Evolutionary conservation across 1,140 invertebrate genomes (phyloP).

Genomic region (Branchinecta lindahli): DNA sequence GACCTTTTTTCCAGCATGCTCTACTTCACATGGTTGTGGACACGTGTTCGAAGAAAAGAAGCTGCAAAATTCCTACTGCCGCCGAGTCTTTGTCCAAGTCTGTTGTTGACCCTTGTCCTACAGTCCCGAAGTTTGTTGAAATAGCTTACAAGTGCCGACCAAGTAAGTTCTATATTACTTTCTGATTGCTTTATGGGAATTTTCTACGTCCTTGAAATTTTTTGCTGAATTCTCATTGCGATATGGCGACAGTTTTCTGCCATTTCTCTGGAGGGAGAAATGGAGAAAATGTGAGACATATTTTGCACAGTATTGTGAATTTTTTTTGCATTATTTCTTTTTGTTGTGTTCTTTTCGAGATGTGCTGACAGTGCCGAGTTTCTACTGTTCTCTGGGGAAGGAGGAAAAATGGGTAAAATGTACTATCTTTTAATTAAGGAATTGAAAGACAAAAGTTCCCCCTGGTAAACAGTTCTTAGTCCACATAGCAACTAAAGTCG

Average conservation of each 20-base stretch:
- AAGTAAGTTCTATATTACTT: conserved; percentile 48
- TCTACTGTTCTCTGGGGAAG: not conserved
- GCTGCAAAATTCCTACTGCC: conserved; percentile 69
- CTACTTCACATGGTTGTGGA: conserved; percentile 82
- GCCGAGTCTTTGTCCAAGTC: not conserved
- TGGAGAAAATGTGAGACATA: no score
- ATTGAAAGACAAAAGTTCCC: no score
- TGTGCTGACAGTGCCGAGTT: not conserved
- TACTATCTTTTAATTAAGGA: no score
- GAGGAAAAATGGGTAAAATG: no score
- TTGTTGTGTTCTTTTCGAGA: conserved; percentile 14
- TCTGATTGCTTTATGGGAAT: no score
- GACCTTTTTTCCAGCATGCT: conserved; percentile 48
- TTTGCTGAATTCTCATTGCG: no score
- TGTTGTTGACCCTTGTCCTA: conserved; percentile 69
- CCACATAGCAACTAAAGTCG: no score
- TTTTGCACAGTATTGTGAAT: no score
- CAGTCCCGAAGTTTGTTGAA: conserved; percentile 64
- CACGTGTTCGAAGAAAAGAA: conserved; percentile 72
- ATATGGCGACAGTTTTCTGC: no score
- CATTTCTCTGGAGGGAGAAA: no score
- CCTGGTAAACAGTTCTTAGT: no score
- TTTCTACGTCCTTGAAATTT: no score
- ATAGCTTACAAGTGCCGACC: conserved; percentile 86
- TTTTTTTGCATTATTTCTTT: conserved; percentile 22